Evolutionary conservation across 1,140 invertebrate species (phyloP).

Genomic region (Achatina immaculata): DNA sequence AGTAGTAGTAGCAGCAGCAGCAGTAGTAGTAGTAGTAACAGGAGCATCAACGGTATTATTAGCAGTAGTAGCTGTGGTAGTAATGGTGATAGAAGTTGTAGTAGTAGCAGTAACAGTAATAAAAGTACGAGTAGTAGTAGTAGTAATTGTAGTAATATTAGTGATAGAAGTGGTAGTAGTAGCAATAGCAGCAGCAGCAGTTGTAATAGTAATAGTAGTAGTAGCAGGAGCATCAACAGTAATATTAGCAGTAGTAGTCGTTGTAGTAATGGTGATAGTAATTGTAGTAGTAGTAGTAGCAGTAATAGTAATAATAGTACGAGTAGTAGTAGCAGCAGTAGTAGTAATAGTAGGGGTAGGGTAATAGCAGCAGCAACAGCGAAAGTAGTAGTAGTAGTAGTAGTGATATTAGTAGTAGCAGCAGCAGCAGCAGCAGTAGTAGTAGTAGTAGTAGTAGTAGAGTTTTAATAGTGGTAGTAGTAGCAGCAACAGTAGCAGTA

Average conservation of each 20-base stretch:
- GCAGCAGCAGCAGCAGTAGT: background rate
- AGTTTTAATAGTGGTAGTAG: too few species aligned
- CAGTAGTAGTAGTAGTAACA: constrained; percentile 16
- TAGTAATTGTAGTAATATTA: too few species aligned
- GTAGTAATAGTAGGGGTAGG: constrained; percentile 9
- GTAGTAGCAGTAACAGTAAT: too few species aligned
- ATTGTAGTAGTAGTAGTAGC: too few species aligned
- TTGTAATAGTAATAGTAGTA: constrained; percentile 12
- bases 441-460: background rate
- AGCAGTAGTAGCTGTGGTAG: too few species aligned
- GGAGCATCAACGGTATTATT: background rate
- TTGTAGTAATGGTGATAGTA: too few species aligned
- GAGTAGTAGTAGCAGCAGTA: background rate
- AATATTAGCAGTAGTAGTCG: background rate
- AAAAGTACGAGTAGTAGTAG: too few species aligned
- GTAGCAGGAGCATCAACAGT: background rate
- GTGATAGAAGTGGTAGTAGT: constrained; percentile 6
- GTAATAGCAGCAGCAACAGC: background rate
- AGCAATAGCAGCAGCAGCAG: constrained; percentile 2
- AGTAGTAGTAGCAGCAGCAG: constrained; percentile 1
- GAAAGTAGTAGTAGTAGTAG: too few species aligned
- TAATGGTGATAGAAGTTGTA: too few species aligned
- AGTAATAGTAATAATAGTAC: too few species aligned
- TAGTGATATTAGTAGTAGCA: background rate
- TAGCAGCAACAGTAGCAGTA: too few species aligned